A percentile compares a stretch with the other conserved stretches of the same genome.
Conservation (phyloP, 2,888 invertebrate species). For the Teinopalpus imperialis region DNA sequence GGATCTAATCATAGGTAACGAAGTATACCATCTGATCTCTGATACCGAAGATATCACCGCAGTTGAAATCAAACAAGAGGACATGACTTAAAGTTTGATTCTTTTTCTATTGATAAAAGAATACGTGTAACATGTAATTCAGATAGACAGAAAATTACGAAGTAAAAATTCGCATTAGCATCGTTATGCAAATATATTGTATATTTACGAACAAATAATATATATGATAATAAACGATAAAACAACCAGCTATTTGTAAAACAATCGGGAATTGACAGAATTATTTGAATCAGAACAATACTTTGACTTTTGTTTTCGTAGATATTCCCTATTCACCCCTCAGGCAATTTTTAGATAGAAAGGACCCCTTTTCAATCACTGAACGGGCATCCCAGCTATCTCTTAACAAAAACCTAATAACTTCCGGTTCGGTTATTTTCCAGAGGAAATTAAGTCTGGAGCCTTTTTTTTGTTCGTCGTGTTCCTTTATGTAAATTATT, state of each 20-base stretch:
- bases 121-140: too few species aligned
- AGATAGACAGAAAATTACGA: too few species aligned
- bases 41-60: too few species aligned
- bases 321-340: neutral
- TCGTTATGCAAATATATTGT: too few species aligned
- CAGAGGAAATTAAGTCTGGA: slow-evolving; percentile 11
- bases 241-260: neutral
- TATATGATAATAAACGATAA: neutral
- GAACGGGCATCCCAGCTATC: slow-evolving; percentile 2
- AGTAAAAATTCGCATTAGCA: too few species aligned
- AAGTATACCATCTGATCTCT: too few species aligned
- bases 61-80: too few species aligned
- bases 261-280: neutral
- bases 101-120: too few species aligned
- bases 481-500: slow-evolving; percentile 1
- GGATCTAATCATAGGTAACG: too few species aligned
- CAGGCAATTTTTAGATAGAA: slow-evolving; percentile 1
- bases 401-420: slow-evolving; percentile 8
- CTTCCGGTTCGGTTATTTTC: slow-evolving; percentile 14
- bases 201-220: too few species aligned
- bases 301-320: neutral
- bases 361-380: slow-evolving; percentile 14
- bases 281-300: slow-evolving; percentile 1
- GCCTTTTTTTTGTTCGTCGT: neutral
- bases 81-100: too few species aligned